These are phyloP conservation scores for Pimephales promelas DNA, from an alignment of 2,113 vertebrate genomes.

Conservation along the genomic window DNA sequence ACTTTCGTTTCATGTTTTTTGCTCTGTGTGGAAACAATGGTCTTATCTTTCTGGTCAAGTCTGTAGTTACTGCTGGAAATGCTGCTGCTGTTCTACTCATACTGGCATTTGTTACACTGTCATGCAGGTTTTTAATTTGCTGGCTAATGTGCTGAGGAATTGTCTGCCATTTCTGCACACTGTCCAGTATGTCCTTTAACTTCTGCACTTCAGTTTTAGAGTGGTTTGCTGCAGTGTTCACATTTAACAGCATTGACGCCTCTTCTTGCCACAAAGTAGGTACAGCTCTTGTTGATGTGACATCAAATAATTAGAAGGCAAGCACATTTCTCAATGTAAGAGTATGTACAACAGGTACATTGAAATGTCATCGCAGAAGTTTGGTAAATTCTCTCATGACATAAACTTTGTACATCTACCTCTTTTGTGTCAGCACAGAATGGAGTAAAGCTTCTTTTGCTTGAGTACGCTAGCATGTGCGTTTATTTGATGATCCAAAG, in stretches of 20 bases:
- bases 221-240: not conserved
- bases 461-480: no score
- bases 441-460: not conserved
- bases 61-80: not conserved
- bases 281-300: no score
- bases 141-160: not conserved
- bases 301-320: not conserved
- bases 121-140: not conserved
- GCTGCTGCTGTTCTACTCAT: not conserved
- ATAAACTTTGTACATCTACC: constrained; percentile 10
- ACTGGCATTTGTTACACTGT: not conserved
- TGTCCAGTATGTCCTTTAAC: constrained; percentile 8
- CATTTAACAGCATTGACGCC: not conserved
- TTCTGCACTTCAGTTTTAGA: not conserved
- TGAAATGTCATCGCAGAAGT: not conserved
- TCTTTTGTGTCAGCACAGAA: constrained; percentile 11
- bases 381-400: not conserved
- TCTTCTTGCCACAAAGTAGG: not conserved
- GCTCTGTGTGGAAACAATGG: not conserved
- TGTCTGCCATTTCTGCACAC: not conserved
- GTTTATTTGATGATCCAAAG: no score
- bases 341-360: not conserved
- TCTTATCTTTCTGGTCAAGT: constrained; percentile 6
- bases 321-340: not conserved
- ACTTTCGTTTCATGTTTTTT: not conserved